A percentile compares a stretch with the other conserved stretches of the same genome.
Conservation (phyloP, 2,113 vertebrate species). For the Morone saxatilis region DNA sequence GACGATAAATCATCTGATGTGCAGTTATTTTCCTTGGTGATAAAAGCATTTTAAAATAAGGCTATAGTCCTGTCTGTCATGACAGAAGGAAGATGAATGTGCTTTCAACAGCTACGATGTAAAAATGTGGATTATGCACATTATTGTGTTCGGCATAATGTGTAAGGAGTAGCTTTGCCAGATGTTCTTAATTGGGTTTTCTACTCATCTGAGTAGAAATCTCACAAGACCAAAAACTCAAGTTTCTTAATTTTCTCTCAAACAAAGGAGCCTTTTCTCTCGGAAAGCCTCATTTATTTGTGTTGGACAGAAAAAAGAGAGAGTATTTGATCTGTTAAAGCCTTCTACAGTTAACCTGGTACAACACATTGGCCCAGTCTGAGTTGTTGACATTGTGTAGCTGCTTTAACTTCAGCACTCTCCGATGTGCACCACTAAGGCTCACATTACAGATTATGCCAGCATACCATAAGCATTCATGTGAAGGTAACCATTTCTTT, state of each 20-base stretch:
- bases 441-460: constrained; percentile 27
- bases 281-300: constrained; percentile 52
- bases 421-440: constrained; percentile 2
- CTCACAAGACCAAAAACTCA: constrained; percentile 25
- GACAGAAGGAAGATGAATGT: constrained; percentile 37
- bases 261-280: constrained; percentile 52
- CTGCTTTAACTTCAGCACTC: constrained; percentile 23
- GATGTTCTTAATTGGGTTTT: constrained; percentile 44
- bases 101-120: constrained; percentile 13
- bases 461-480: constrained; percentile 7
- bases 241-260: constrained; percentile 36
- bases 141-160: constrained; percentile 35
- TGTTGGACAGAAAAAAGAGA: constrained; percentile 40
- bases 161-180: constrained; percentile 28
- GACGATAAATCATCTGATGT: constrained; percentile 49
- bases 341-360: constrained; percentile 46
- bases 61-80: constrained; percentile 21
- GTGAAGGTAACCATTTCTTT: neutral
- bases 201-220: constrained; percentile 47
- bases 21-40: neutral
- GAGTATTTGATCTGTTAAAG: constrained; percentile 59
- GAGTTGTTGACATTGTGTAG: constrained; percentile 46
- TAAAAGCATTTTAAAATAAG: constrained; percentile 29
- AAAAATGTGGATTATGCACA: constrained; percentile 12
- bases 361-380: constrained; percentile 19